phyloP scores from a whole-genome alignment of 2,113 vertebrate genomes.

The Prionailurus bengalensis region DNA sequence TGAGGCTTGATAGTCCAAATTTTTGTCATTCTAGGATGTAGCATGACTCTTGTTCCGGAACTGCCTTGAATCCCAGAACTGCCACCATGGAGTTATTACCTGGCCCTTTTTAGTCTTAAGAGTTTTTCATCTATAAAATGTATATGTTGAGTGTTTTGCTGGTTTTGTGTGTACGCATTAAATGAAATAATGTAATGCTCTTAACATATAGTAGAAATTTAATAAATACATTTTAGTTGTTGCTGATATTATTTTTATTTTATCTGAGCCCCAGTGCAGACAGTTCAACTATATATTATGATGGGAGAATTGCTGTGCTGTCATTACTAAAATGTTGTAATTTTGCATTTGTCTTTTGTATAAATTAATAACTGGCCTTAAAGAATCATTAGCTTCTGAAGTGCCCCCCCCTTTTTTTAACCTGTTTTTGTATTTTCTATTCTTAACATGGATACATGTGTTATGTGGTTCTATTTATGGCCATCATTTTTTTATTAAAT shows the following conservation, averaged over 20 bases:
- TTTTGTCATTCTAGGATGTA: neutral
- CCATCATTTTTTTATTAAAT: neutral
- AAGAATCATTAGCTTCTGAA: neutral
- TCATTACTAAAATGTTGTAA: neutral
- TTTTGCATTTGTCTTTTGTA: conserved; percentile 34
- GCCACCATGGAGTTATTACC: neutral
- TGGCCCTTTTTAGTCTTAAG: neutral
- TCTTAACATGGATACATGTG: neutral
- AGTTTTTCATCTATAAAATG: neutral
- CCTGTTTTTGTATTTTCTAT: neutral
- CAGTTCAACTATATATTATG: neutral
- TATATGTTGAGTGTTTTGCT: neutral
- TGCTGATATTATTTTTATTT: neutral
- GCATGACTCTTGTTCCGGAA: neutral
- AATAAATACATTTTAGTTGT: neutral
- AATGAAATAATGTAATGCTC: neutral
- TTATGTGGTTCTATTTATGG: neutral
- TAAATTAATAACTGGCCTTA: neutral
- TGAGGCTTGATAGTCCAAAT: neutral
- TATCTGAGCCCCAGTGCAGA: neutral
- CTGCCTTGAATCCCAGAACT: neutral
- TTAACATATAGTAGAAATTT: neutral
- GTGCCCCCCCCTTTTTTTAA: neutral
- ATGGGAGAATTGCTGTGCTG: neutral
- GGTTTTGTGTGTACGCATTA: neutral